phyloP scores from a whole-genome alignment of 2,113 vertebrate species.

The Cyanoramphus novaezelandiae region DNA sequence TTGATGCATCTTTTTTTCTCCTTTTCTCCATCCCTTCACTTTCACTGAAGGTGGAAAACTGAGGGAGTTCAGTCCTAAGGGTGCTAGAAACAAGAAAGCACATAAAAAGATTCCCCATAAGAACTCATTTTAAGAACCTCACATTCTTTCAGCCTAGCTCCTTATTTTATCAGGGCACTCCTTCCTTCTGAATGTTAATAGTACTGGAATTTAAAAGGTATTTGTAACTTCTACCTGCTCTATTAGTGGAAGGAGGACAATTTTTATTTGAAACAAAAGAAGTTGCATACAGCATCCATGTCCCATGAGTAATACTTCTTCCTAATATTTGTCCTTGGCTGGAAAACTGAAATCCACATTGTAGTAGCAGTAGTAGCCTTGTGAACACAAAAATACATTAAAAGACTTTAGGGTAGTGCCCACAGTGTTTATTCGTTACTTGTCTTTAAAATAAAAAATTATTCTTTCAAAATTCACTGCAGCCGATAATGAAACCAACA shows the following conservation, averaged over 20 bases:
- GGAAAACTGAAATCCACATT: background rate
- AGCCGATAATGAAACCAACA: background rate
- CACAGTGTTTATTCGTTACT: background rate
- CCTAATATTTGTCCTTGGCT: background rate
- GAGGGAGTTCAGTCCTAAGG: background rate
- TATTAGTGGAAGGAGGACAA: background rate
- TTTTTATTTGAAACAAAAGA: background rate
- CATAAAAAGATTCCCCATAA: background rate
- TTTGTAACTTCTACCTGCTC: background rate
- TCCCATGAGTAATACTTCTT: background rate
- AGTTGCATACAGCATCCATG: background rate
- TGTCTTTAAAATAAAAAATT: background rate
- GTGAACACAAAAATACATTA: background rate
- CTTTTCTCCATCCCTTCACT: background rate
- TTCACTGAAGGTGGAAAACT: background rate
- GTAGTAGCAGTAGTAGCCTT: background rate
- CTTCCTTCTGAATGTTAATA: background rate
- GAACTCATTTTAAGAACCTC: background rate
- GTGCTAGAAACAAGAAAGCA: background rate
- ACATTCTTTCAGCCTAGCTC: background rate
- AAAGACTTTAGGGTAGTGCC: background rate
- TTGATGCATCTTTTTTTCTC: background rate
- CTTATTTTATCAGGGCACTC: background rate
- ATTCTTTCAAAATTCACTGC: background rate
- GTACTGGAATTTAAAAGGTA: background rate